Base-by-base conservation (phyloP, 2,888 invertebrate species). In the Oegoconia quadripuncta region DNA sequence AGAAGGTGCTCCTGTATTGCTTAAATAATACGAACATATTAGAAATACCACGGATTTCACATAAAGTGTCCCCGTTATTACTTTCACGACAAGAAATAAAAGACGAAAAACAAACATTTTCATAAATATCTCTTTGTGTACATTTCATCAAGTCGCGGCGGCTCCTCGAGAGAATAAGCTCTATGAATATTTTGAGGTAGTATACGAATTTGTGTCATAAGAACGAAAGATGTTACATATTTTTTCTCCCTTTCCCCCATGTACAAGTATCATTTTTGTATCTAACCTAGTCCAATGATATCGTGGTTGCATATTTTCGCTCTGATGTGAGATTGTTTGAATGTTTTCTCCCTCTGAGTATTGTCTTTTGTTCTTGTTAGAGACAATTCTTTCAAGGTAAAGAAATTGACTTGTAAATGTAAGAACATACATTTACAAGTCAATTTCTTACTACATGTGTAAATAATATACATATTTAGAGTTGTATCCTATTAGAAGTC, bases 161-260 rank as follows among this genome's bases (percentile, higher is more conserved):
- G 61, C 56, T 65, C 59, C 73, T 74, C 74, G 41, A 55, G 74
- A 71, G 72, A 68, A 64, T 70, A 63, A 61, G 55, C 59, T 61
- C 70, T 71, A 76, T 77, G 78, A 79, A 80, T 80, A 78, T 74
- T 73, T 78, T 66, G 63, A 63, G 66, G 55, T n/a, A n/a, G n/a
- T 65, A 69, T 61, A 70, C 58, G 59, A 72, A 72, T 75, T 69
- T 68, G 52, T 65, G 60, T 56, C 60, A 54, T 59, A 60, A 63
- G 58, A 55, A 52, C 54, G 48, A 50, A 56, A 63, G 54, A 65
- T 60, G 55, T 64, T 68, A 60, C 48, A 11, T 34, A 30, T 29
- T 34, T 33, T 20, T 32, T 39, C 38, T 37, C 29, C 28, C 26
- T 14, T 15, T 28, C 27, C 29, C 28, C 22, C 27, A 20, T 15